phyloP scores from a whole-genome alignment of 1,140 invertebrate species.

The Bombyx mandarina region DNA sequence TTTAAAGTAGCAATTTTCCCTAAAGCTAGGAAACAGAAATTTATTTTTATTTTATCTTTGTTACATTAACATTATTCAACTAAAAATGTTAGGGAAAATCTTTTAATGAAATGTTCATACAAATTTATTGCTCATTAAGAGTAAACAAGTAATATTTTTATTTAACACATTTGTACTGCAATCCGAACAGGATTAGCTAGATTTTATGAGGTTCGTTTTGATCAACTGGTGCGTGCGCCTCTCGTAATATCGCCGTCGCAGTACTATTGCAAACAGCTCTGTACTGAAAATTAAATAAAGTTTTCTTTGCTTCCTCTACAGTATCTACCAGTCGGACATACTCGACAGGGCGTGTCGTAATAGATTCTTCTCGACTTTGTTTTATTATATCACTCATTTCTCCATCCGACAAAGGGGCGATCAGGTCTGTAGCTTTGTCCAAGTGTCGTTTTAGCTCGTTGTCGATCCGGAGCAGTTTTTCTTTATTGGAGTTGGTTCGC shows the following conservation, averaged over 20 bases:
- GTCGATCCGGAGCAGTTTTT: constrained; percentile 42
- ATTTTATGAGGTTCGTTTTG: no score
- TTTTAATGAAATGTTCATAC: no score
- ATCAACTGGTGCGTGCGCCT: neutral
- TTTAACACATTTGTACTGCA: no score
- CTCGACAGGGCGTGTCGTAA: constrained; percentile 4
- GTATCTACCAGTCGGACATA: constrained; percentile 22
- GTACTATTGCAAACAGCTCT: constrained; percentile 11
- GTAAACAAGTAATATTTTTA: no score
- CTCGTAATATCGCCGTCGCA: constrained; percentile 7
- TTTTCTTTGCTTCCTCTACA: constrained; percentile 39
- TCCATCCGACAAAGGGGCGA: constrained; percentile 28
- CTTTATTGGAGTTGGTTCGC: constrained; percentile 45
- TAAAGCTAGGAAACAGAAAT: no score
- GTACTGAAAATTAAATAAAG: constrained; percentile 45
- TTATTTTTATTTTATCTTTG: no score
- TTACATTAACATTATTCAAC: no score
- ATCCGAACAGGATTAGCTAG: no score
- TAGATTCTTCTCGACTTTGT: constrained; percentile 20
- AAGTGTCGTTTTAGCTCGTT: constrained; percentile 39
- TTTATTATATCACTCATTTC: constrained; percentile 42
- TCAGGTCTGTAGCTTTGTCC: constrained; percentile 24
- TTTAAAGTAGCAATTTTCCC: no score
- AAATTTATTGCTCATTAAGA: no score
- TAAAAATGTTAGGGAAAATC: no score